Evolutionary conservation across 2,113 vertebrate genomes (phyloP), one percentile per base, ranked within the genome.

Genomic region (Rhinopomastus cyanomelas): DNA sequence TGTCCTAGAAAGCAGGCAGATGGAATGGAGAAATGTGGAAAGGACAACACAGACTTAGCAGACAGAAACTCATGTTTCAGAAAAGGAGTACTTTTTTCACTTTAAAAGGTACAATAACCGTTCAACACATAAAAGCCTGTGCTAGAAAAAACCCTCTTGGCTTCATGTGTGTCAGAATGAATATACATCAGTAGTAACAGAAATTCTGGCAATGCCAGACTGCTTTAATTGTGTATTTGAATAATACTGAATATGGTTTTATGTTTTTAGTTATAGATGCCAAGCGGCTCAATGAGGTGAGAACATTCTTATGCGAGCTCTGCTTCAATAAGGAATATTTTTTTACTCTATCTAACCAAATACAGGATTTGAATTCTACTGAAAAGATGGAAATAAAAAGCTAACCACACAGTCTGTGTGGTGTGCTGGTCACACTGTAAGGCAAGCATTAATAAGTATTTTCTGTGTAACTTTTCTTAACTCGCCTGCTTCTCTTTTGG

Each of bases 361-460:
- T 10, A 53, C 3, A 61, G 11, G 25, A 53, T 46, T 57, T 72
- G 10, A 87, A 76, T 73, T 48, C 8, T 65, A 16, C 6, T 36
- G 37, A 75, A 79, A 59, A 26, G 4, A 15, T 17, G 21, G 67
- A 19, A 56, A 34, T 34, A 53, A 34, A 52, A 3, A 7, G 6
- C 19, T 19, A 27, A 4, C 0, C 6, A 21, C 21, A 32, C 29
- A 15, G 6, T 12, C 9, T 18, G 14, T 23, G 29, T 16, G 51
- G 14, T 29, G 3, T 12, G 42, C 5, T 78, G 30, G 27, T 59
- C 46, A 71, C 26, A 71, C 3, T 0, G 0, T 11, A 8, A 18
- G 15, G n/a, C 18, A 11, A 55, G 8, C 8, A 18, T 32, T 59
- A 55, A 51, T 13, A 2, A n/a, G n/a, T 7, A 21, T 62, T 67